A percentile compares a stretch with the other conserved stretches of the same genome.
phyloP scores from a whole-genome alignment of 1,140 invertebrate genomes.

The Orius laevigatus region DNA sequence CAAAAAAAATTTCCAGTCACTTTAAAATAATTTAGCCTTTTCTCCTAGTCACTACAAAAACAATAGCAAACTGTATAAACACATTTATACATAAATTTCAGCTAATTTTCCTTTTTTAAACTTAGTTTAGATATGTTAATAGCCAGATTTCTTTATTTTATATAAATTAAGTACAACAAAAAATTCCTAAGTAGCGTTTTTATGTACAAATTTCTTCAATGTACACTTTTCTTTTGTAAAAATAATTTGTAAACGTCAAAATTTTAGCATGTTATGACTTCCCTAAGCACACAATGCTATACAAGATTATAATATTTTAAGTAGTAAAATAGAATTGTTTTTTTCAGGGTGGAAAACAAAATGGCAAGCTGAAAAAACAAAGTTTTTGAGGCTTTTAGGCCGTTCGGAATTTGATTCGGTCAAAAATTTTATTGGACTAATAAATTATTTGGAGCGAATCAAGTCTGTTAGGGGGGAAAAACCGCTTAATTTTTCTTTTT shows the following conservation, averaged over 20 bases:
- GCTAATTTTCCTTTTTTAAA: too few relatives aligned
- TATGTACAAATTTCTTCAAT: conserved; percentile 16
- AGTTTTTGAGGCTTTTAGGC: too few relatives aligned
- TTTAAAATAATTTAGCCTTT: conserved; percentile 4
- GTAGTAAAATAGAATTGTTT: conserved; percentile 6
- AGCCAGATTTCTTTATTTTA: too few relatives aligned
- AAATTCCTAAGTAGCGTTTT: neutral
- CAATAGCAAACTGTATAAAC: neutral
- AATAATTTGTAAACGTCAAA: conserved; percentile 14
- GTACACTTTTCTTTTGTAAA: conserved; percentile 16
- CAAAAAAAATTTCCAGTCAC: conserved; percentile 2
- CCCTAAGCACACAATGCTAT: conserved; percentile 13
- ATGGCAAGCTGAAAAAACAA: too few relatives aligned
- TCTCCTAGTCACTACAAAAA: conserved; percentile 11
- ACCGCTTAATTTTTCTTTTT: neutral
- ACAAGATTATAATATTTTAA: conserved; percentile 5
- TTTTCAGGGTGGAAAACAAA: too few relatives aligned
- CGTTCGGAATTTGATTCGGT: too few relatives aligned
- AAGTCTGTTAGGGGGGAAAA: too few relatives aligned
- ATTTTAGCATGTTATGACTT: conserved; percentile 3
- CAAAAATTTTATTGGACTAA: too few relatives aligned
- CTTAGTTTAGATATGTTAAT: too few relatives aligned
- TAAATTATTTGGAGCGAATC: too few relatives aligned
- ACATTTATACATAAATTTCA: too few relatives aligned
- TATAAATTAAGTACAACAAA: too few relatives aligned